Evolutionary conservation across 2,113 vertebrate species (phyloP).

Genomic region (Barnardius zonarius): DNA sequence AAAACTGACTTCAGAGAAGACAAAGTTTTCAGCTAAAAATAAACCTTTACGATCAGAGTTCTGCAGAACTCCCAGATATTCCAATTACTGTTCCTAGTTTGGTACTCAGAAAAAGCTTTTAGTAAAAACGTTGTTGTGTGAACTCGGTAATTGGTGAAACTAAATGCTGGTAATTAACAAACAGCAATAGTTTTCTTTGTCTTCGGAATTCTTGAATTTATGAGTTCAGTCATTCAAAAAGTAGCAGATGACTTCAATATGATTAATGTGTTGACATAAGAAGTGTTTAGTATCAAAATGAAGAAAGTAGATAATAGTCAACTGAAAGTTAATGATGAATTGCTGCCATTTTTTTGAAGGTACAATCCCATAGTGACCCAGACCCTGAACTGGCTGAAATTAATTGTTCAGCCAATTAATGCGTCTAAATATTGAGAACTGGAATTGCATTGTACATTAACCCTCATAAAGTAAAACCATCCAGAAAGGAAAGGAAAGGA

Average conservation of each 20-base stretch:
- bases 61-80: background rate
- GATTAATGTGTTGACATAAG: background rate
- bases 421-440: background rate
- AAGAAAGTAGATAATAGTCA: background rate
- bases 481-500: rapidly evolving
- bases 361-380: background rate
- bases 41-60: slow-evolving; percentile 21
- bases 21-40: slow-evolving; percentile 49
- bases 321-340: background rate
- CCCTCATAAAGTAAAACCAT: background rate
- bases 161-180: background rate
- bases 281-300: background rate
- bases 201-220: background rate
- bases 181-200: background rate
- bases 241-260: background rate
- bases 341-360: background rate
- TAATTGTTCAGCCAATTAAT: background rate
- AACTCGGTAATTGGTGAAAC: background rate
- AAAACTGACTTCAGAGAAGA: slow-evolving; percentile 42
- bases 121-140: background rate
- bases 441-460: background rate
- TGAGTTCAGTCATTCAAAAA: background rate
- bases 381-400: background rate
- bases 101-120: background rate
- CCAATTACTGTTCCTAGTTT: background rate